Conservation (phyloP, 2,888 invertebrate genomes). For the Chymomyza caudatula region DNA sequence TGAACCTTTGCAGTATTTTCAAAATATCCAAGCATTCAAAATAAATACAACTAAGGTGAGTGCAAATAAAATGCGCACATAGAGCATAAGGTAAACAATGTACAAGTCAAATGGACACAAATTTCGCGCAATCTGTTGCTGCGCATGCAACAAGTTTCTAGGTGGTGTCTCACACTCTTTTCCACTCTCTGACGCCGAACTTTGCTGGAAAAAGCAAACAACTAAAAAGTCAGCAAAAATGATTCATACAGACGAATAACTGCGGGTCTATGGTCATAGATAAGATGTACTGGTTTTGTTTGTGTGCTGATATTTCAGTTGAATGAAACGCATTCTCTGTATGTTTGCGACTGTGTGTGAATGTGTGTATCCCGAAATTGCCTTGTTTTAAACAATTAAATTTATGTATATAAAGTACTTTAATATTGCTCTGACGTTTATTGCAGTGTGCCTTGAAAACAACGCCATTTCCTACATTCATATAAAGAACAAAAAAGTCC, state of each 20-base stretch:
- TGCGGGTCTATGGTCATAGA: constrained; percentile 40
- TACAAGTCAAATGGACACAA: constrained; percentile 46
- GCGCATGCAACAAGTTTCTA: constrained; percentile 56
- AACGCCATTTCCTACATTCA: not conserved
- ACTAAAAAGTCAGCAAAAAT: constrained; percentile 12
- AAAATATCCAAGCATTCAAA: not conserved
- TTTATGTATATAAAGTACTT: constrained; percentile 2
- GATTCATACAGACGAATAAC: constrained; percentile 28
- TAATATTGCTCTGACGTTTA: not conserved
- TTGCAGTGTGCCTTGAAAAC: constrained; percentile 9
- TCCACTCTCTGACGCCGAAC: constrained; percentile 39
- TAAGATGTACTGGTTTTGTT: constrained; percentile 45
- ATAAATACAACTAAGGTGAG: constrained; percentile 38
- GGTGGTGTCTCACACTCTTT: constrained; percentile 11
- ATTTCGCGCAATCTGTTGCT: constrained; percentile 48
- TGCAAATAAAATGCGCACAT: not conserved
- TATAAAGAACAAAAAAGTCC: constrained; percentile 16
- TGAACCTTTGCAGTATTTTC: constrained; percentile 4
- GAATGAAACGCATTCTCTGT: constrained; percentile 28
- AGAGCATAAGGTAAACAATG: constrained; percentile 38
- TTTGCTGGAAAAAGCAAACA: not conserved
- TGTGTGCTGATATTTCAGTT: constrained; percentile 5
- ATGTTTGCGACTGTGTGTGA: too few relatives aligned
- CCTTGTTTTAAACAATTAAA: constrained; percentile 12
- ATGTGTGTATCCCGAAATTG: too few relatives aligned